Evolutionary conservation across 2,113 vertebrate species (phyloP), one percentile per base, ranked within the genome.

Genomic region (Grantiella picta): DNA sequence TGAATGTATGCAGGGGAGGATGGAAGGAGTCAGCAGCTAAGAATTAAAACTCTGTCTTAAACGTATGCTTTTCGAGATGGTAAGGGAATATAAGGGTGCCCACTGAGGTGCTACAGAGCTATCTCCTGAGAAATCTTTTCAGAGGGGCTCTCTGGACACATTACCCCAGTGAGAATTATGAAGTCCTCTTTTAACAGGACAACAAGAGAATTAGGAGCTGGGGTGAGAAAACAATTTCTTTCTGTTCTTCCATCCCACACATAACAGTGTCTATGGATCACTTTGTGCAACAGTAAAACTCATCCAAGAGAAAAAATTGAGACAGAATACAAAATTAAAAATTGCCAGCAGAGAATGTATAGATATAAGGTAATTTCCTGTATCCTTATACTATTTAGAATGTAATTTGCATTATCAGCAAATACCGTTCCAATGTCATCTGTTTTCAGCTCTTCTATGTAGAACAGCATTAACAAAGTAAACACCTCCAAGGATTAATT

Each of bases 31-130:
- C 24, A 40, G 31, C 6, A 63, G 56, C 47, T 49, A 22, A 57
- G 12, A 66, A 86, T 57, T 75, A 82, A 49, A 91, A 11, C 31
- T 54, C 38, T 56, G 11, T 23, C 19, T 52, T 45, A 65, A 75
- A 56, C 21, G 7, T 10, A 47, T 60, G 5, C 44, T 70, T 70
- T 61, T 28, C 53, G 13, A 79, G 6, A 7, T 15, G 15, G 40
- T 66, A n/a, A 44, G 28, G 27, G 15, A 50, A 69, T 13, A 7
- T 25, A 73, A 70, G 17, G 19, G 19, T 45, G 13, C 7, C 38
- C 17, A 42, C 20, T 17, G 1, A 17, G 20, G 47, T 42, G 16
- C 11, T 52, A 47, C 27, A 53, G 28, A 0, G 0, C 10, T 77
- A 15, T 35, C 24, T 66, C 11, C 12, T 56, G 16, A 36, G 42